Evolutionary conservation across 1,140 invertebrate species (phyloP), one percentile per base, ranked within the genome.

Genomic region (Idris sp.): DNA sequence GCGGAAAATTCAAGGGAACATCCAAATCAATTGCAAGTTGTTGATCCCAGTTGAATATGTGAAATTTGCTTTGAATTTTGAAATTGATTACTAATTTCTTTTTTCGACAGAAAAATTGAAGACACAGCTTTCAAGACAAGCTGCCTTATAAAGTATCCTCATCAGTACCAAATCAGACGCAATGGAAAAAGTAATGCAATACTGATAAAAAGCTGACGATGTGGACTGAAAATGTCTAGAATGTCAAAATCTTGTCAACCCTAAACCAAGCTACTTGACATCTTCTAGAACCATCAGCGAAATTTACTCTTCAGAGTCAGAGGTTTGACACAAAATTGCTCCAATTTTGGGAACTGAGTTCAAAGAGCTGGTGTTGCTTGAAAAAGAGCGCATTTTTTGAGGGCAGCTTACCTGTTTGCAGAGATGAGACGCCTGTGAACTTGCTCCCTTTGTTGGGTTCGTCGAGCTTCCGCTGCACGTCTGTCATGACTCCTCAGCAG

Each of bases 401-500:
- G 30, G 22, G 49, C 14, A 49, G 49, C 74, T 78, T 68, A 86
- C 83, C 84, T 86, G 82, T 81, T 79, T 78, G 80, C 30, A 62
- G 77, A 36, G 75, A 77, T 43, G 59, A 76, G 59, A 51, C 69
- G 64, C 72, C 68, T 4, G 56, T 64, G 36, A 89, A 72, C 82
- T 86, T 81, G 74, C 78, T 74, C 51, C 62, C 74, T 74, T 81
- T 81, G 72, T 49, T 71, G 46, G 71, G 76, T 38, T 72, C 67
- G 28, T 74, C 72, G 53, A 77, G 71, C 36, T 83, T 85, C 51
- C 86, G 82, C 46, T 89, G 89, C 26, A 90, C 87, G 40, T 89
- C 89, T 48, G 88, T 88, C 89, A 90, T 90, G 40, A 74, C 67
- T 58, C 38, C 78, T 71, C 41, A 48, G 25, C 46, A 22, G 19